phyloP scores from a whole-genome alignment of 64 coral and sea anemone species.

The Montipora sp. region DNA sequence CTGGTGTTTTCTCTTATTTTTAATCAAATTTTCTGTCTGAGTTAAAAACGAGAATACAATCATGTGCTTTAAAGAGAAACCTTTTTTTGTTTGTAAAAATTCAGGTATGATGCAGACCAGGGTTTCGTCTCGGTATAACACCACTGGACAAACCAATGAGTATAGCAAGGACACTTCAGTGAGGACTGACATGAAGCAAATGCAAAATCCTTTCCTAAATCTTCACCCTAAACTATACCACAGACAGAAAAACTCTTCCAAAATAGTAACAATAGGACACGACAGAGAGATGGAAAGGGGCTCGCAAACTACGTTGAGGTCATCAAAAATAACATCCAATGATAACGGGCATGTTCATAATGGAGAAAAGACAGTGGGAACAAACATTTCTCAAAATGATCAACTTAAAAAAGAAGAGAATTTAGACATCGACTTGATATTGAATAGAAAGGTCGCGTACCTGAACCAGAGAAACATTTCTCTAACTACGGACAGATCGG shows the following conservation, averaged over 20 bases:
- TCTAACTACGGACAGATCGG: neutral
- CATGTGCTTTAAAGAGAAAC: neutral
- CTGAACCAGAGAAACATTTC: constrained; percentile 5
- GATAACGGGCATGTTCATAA: no score
- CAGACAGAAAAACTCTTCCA: neutral
- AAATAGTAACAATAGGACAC: neutral
- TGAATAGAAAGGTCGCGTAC: neutral
- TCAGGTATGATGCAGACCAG: neutral
- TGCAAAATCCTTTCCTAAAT: constrained; percentile 29
- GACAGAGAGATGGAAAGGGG: neutral
- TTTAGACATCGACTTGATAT: neutral
- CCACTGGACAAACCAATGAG: no score
- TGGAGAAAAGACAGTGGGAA: neutral
- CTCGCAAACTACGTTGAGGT: neutral
- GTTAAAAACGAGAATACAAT: no score
- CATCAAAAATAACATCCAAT: neutral
- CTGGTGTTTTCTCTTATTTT: no score
- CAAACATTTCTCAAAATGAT: neutral
- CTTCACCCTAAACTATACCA: constrained; percentile 26
- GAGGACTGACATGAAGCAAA: neutral
- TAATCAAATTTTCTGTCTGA: no score
- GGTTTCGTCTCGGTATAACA: neutral
- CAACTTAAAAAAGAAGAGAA: neutral
- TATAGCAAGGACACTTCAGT: neutral
- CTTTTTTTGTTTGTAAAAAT: neutral